phyloP scores from a whole-genome alignment of 2,888 invertebrate genomes.

The Tridacna gigas region DNA sequence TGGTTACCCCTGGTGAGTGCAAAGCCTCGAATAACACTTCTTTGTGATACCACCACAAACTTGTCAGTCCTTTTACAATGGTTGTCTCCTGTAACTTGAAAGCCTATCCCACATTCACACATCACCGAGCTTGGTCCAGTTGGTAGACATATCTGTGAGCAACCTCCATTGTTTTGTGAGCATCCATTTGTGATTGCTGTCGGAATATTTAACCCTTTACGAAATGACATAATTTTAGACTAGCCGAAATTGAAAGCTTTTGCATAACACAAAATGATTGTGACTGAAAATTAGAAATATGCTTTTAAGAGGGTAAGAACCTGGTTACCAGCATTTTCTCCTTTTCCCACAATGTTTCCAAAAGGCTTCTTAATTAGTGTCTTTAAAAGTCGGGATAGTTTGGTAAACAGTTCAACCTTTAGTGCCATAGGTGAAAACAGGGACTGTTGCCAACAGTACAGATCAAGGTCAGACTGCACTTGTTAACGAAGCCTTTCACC shows the following conservation, averaged over 20 bases:
- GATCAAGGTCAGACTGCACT: no score
- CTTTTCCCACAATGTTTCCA: no score
- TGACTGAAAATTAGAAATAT: no score
- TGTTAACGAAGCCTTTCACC: no score
- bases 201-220: neutral
- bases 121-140: slow-evolving; percentile 88
- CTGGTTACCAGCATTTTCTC: no score
- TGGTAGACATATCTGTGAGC: slow-evolving; percentile 97
- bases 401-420: no score
- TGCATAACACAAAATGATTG: neutral
- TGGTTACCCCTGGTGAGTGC: slow-evolving; percentile 91
- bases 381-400: no score
- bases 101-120: slow-evolving; percentile 97
- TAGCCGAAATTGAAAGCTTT: neutral
- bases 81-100: slow-evolving; percentile 91
- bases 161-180: slow-evolving; percentile 91
- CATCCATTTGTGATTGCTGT: slow-evolving; percentile 46
- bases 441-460: no score
- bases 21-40: slow-evolving; percentile 95
- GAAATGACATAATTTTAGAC: neutral
- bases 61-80: slow-evolving; percentile 90
- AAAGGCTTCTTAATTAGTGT: no score
- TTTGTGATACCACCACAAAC: slow-evolving; percentile 96
- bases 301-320: no score
- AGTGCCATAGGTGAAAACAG: no score